Percentiles rank a stretch among this genome's conserved stretches.
phyloP scores from a whole-genome alignment of 1,140 invertebrate species.

The Coptotermes formosanus region DNA sequence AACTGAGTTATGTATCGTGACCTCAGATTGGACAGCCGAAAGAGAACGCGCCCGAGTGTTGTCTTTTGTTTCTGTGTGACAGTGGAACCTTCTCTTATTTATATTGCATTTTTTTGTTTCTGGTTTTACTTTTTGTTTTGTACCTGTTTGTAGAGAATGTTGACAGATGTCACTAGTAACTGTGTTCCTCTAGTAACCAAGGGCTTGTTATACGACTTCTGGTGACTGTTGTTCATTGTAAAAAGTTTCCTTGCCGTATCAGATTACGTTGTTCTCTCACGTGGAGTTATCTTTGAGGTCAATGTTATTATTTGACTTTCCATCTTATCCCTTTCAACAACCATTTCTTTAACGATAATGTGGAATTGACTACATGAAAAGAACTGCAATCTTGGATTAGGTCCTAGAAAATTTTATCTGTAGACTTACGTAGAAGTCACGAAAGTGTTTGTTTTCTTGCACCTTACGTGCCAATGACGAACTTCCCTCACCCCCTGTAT shows the following conservation, averaged over 20 bases:
- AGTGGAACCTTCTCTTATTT: slow-evolving; percentile 18
- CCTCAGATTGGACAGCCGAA: background rate
- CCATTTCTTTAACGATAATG: background rate
- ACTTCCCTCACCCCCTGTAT: no score
- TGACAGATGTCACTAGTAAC: slow-evolving; percentile 18
- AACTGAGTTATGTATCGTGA: slow-evolving; percentile 8
- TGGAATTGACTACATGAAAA: background rate
- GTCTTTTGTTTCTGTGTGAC: slow-evolving; percentile 12
- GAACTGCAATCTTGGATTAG: background rate
- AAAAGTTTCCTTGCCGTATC: slow-evolving; percentile 4
- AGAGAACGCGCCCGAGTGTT: background rate
- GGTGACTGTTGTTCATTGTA: slow-evolving; percentile 2
- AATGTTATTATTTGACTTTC: slow-evolving; percentile 10
- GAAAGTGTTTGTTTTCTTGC: no score
- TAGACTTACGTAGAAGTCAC: no score
- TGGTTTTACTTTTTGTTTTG: background rate
- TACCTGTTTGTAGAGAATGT: slow-evolving; percentile 8
- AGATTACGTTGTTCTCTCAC: slow-evolving; percentile 3
- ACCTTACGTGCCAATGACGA: no score
- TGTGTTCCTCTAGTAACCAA: slow-evolving; percentile 2
- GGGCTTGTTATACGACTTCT: slow-evolving; percentile 11
- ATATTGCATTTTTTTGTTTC: slow-evolving; percentile 15
- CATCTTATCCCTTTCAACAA: background rate
- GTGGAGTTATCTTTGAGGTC: background rate
- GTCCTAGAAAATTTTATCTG: no score